Conservation (phyloP, 2,113 vertebrate genomes). For the Eidolon helvum region DNA sequence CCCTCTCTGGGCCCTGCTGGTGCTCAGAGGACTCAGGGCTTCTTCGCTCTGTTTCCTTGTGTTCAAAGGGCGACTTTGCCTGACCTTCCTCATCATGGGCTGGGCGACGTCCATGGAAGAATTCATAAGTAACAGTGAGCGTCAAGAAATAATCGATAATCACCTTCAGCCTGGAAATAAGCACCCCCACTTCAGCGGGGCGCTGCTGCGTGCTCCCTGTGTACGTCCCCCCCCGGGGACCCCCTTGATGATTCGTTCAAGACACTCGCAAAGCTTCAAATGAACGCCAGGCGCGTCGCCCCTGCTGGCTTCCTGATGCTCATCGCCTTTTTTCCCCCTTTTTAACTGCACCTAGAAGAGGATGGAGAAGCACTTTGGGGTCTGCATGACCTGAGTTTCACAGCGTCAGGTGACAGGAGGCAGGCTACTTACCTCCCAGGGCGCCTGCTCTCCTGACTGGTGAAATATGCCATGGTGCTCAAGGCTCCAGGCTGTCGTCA, state of each 20-base stretch:
- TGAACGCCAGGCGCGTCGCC: fast-evolving
- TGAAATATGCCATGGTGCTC: too few species aligned
- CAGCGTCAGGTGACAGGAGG: fast-evolving
- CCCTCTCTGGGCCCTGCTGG: not conserved
- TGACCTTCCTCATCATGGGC: not conserved
- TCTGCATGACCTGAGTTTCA: not conserved
- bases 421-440: not conserved
- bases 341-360: fast-evolving
- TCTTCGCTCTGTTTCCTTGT: fast-evolving
- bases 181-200: fast-evolving
- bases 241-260: fast-evolving
- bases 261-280: not conserved
- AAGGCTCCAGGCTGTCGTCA: not conserved
- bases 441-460: fast-evolving
- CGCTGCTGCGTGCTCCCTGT: fast-evolving
- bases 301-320: fast-evolving
- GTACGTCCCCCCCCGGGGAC: fast-evolving
- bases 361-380: fast-evolving
- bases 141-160: not conserved
- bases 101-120: not conserved
- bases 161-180: fast-evolving
- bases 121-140: fast-evolving
- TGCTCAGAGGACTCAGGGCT: fast-evolving
- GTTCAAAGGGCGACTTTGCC: fast-evolving
- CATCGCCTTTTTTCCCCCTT: fast-evolving